Conservation (phyloP, 2,797 vertebrate species). For the Choloepus didactylus region DNA sequence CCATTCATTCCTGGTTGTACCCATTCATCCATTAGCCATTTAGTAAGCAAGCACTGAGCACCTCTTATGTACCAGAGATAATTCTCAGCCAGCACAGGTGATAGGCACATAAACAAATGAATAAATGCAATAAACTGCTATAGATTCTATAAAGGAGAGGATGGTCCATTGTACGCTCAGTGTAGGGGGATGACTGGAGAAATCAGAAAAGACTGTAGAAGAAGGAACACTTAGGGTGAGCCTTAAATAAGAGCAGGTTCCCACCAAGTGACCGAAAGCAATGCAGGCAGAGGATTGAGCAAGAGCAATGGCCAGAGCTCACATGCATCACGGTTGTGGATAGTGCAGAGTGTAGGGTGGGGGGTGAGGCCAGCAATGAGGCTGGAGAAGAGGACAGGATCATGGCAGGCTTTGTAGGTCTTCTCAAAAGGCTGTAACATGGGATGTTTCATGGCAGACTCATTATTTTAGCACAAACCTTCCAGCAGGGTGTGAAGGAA, state of each 20-base stretch:
- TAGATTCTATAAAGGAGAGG: neutral
- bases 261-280: neutral
- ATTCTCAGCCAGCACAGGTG: neutral
- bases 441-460: fast-evolving
- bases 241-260: neutral
- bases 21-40: neutral
- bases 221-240: neutral
- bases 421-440: neutral
- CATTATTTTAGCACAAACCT: neutral
- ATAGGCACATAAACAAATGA: neutral
- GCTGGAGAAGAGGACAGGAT: neutral
- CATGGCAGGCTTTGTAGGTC: neutral
- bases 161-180: neutral
- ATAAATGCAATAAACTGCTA: neutral
- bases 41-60: neutral
- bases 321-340: fast-evolving
- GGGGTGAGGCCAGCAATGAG: neutral
- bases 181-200: neutral
- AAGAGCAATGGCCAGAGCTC: neutral
- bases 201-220: neutral
- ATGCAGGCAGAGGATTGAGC: neutral
- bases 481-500: neutral
- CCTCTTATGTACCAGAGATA: neutral
- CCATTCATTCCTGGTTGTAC: neutral
- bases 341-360: neutral